A percentile compares a stretch with the other conserved stretches of the same genome.
These are phyloP conservation scores for Pollenia amentaria DNA, from an alignment of 2,888 invertebrate species.

Conservation along the genomic window DNA sequence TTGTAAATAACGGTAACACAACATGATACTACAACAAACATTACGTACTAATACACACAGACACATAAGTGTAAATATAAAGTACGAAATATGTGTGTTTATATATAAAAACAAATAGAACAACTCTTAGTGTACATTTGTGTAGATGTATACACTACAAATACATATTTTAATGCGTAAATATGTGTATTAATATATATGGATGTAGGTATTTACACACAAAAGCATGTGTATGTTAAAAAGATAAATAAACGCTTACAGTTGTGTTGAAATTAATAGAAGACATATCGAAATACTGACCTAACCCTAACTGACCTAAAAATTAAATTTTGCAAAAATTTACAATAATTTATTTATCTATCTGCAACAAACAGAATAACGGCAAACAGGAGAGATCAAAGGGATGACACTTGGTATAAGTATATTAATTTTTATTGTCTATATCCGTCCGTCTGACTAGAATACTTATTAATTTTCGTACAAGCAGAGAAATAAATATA, in stretches of 20 bases:
- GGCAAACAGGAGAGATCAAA: too few relatives aligned
- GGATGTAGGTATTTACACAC: background rate
- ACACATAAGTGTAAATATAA: background rate
- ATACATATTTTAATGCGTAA: slow-evolving; percentile 59
- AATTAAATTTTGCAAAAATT: too few relatives aligned
- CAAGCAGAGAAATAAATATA: too few relatives aligned
- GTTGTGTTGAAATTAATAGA: background rate
- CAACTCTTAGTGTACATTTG: slow-evolving; percentile 22
- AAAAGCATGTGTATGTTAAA: slow-evolving; percentile 14
- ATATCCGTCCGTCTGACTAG: too few relatives aligned
- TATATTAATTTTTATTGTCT: too few relatives aligned
- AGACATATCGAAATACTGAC: background rate
- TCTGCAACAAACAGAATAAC: too few relatives aligned
- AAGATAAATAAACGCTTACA: slow-evolving; percentile 5
- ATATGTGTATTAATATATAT: slow-evolving; percentile 14
- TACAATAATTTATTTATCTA: too few relatives aligned
- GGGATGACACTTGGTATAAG: too few relatives aligned
- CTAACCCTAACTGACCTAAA: too few relatives aligned
- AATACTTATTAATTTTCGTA: too few relatives aligned
- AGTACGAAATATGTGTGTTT: background rate
- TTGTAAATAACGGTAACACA: slow-evolving; percentile 68
- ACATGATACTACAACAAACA: slow-evolving; percentile 59
- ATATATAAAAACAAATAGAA: slow-evolving; percentile 4
- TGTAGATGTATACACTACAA: background rate
- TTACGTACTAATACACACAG: background rate